phyloP scores from a whole-genome alignment of 35 echinoderm and acorn worm species.

The Stichopus chloronotus region DNA sequence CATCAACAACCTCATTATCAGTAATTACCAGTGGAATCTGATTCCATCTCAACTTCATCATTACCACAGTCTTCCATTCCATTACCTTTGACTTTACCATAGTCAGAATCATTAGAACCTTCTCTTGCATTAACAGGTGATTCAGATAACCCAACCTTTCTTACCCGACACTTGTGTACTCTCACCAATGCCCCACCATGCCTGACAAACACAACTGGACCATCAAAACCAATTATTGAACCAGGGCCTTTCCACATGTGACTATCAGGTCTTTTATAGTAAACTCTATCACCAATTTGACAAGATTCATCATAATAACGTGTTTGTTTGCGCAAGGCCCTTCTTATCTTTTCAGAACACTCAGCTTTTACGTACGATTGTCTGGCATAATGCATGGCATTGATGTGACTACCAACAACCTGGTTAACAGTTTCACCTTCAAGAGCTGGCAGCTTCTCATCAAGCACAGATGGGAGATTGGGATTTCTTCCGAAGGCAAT shows the following conservation, averaged over 20 bases:
- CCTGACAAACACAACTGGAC: constrained; percentile 48
- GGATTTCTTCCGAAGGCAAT: constrained; percentile 54
- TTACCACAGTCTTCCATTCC: constrained; percentile 2
- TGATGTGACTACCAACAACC: constrained; percentile 39
- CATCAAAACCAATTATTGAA: constrained; percentile 24
- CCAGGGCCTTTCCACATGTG: constrained; percentile 29
- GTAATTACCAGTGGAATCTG: constrained; percentile 15
- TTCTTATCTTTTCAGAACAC: constrained; percentile 42
- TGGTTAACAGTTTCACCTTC: background rate
- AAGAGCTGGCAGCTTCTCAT: constrained; percentile 51
- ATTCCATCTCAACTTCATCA: background rate
- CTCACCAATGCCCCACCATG: constrained; percentile 61
- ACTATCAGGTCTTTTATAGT: constrained; percentile 34
- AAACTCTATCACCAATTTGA: constrained; percentile 51
- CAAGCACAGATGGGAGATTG: constrained; percentile 17
- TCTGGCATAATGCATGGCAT: constrained; percentile 44
- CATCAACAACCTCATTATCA: background rate
- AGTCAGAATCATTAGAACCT: background rate
- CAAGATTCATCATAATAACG: constrained; percentile 17
- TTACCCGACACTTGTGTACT: constrained; percentile 34
- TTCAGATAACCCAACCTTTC: constrained; percentile 9
- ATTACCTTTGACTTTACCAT: background rate
- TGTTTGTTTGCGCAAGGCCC: constrained; percentile 36
- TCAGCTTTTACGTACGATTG: constrained; percentile 43
- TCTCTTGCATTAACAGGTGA: background rate